phyloP scores from a whole-genome alignment of 2,888 invertebrate genomes.

The Macrostomum cliftonense region DNA sequence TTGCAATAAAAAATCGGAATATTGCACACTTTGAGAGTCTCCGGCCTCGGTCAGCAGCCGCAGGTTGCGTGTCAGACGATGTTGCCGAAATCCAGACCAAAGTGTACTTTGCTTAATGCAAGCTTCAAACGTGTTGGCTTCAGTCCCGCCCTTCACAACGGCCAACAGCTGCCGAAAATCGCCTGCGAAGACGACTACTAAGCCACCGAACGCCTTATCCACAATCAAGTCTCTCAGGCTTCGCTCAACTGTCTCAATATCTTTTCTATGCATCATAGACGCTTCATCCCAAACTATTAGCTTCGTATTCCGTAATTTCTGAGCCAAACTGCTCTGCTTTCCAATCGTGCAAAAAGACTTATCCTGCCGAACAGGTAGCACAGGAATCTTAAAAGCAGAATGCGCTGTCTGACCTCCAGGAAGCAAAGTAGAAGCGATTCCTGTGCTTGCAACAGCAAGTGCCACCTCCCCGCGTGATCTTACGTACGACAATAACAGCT shows the following conservation, averaged over 20 bases:
- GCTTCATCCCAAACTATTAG: slow-evolving; percentile 37
- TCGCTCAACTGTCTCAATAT: slow-evolving; percentile 25
- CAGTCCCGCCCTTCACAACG: slow-evolving; percentile 9
- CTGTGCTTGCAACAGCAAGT: slow-evolving; percentile 35
- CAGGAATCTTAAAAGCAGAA: slow-evolving; percentile 13
- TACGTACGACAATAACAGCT: slow-evolving; percentile 13
- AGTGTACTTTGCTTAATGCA: slow-evolving; percentile 12
- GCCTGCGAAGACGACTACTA: slow-evolving; percentile 11
- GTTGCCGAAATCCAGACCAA: slow-evolving; percentile 11
- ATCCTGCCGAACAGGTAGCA: too few species aligned
- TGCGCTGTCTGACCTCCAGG: slow-evolving; percentile 16
- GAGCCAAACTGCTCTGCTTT: slow-evolving; percentile 4
- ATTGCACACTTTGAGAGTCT: too few species aligned
- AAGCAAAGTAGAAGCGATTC: slow-evolving; percentile 39
- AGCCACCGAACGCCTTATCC: slow-evolving; percentile 9
- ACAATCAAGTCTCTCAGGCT: slow-evolving; percentile 17
- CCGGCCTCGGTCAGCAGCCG: too few species aligned
- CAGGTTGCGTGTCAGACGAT: too few species aligned
- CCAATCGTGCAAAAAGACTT: too few species aligned
- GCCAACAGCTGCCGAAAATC: slow-evolving; percentile 13
- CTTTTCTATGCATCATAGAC: slow-evolving; percentile 14
- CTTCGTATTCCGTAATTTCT: slow-evolving; percentile 3
- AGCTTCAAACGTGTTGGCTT: slow-evolving; percentile 12
- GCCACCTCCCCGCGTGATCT: slow-evolving; percentile 23
- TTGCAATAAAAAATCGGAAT: too few species aligned